Base-by-base conservation (phyloP, 2,888 invertebrate species). In the Tubiluchus corallicola region DNA sequence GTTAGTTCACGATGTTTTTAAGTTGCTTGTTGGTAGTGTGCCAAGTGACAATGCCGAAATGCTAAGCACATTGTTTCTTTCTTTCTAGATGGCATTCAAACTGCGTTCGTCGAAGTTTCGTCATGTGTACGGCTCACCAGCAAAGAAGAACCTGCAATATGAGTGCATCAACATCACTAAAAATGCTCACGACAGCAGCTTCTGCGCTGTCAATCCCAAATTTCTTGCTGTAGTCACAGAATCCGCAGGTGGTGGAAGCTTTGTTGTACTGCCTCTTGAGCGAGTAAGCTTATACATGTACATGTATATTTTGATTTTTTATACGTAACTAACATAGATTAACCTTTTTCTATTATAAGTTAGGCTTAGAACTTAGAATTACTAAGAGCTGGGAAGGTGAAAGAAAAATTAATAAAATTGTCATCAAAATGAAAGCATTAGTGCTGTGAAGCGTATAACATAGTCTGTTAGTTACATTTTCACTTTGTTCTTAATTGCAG, bases 131-230 rank as follows among this genome's bases (percentile, higher is more conserved):
- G 87, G 85, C 54, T 82, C 82, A 62, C 78, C 84, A 56, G 70
- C 83, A 55, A 87, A 90, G 70, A 75, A 92, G 65, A 92, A 94
- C 65, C 84, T 87, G 69, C 92, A 92, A 70, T 94, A 87, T 71
- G 94, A 96, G 70, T 90, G 90, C 68, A 79, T 96, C 60, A 73
- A 88, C 64, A 90, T 94, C 52, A 90, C 90, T 51, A 88, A 92
- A 67, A 68, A 67, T 53, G 90, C 90, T 63, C 94, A 94, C 83
- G 96, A 96, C 66, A 87, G 90, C 50, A 88, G 88, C 53, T 94
- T 94, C 68, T 94, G 92, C 72, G 87, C 90, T 54, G 92, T 94
- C 57, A 96, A 96, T 70, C 94, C 94, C 42, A 92, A 90, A 68
- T 92, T 90, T 70, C 71, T 94, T 63, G 92, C 94, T 53, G 85